A percentile compares a stretch with the other conserved stretches of the same genome.
These are phyloP conservation scores for Oryzias dopingdopingensis DNA, from an alignment of 2,797 vertebrate species.

Conservation along the genomic window DNA sequence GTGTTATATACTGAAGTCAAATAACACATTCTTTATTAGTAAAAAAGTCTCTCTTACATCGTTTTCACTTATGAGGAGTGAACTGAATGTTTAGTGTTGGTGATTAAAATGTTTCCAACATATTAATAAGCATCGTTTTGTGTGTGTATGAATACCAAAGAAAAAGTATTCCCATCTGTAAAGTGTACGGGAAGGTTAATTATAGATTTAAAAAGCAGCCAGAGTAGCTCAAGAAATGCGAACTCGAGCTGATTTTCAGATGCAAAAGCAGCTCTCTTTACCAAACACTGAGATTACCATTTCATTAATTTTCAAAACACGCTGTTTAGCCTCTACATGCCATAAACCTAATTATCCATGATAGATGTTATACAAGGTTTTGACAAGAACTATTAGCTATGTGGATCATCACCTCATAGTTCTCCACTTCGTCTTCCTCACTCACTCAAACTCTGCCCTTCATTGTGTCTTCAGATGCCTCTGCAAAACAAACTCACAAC, in stretches of 20 bases:
- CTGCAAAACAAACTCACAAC: constrained; percentile 72
- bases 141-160: constrained; percentile 5
- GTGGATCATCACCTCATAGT: constrained; percentile 55
- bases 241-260: constrained; percentile 17
- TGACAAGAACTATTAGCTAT: constrained; percentile 62
- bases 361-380: constrained; percentile 59
- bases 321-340: constrained; percentile 49
- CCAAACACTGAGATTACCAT: constrained; percentile 14
- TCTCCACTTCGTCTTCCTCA: constrained; percentile 35
- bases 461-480: constrained; percentile 54
- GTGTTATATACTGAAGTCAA: constrained; percentile 12
- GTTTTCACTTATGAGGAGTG: constrained; percentile 35
- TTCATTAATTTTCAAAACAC: constrained; percentile 53
- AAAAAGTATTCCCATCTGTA: constrained; percentile 5
- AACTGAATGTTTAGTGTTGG: constrained; percentile 52
- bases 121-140: constrained; percentile 16
- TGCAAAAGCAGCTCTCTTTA: constrained; percentile 25
- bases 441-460: constrained; percentile 41
- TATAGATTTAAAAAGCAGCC: constrained; percentile 20
- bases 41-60: constrained; percentile 1
- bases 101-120: constrained; percentile 44
- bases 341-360: constrained; percentile 58
- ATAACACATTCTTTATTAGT: constrained; percentile 18
- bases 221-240: constrained; percentile 19
- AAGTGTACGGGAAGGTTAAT: constrained; percentile 31